Base-by-base conservation (phyloP, 2,888 invertebrate species). In the Panzeria rudis region DNA sequence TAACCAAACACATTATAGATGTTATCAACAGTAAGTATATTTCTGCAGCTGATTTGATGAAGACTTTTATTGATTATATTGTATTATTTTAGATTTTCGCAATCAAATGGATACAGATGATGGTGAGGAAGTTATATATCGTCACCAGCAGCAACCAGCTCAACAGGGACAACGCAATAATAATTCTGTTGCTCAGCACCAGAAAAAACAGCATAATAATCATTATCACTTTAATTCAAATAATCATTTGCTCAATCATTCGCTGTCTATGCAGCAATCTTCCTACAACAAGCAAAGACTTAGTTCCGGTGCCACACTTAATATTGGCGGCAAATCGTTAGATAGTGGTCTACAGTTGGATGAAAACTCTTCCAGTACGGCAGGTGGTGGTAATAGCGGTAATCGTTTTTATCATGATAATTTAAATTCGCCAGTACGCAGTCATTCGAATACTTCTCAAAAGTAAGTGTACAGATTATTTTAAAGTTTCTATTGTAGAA, bases 1-100 rank as follows among this genome's bases (percentile, higher is more conserved):
- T 97, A 2, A 97, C 97, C 8, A 96, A 96, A 89, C 97, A 97
- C 91, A 97, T 98, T 87, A 95, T 96, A 87, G 95, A 96, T 88
- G 95, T 97, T 87, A 96, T 98, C 89, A 95, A 95, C 94, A 95
- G 97, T 97, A 93, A 93, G 95, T 94, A 15, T 7, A 23, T 47
- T 41, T 25, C 13, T 0, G 8, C 15, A 29, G 8, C 0, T 29
- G 13, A 32, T 29, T 29, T 11, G 38, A 35, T 8, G 35, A 35
- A 61, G 2, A 25, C 3, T 7, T 9, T 56, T 29, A 59, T 8
- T 32, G 8, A 32, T 0, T 1, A 5, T 61, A 25, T 41, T 32
- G 0, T 13, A 25, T 17, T 25, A 3, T 41, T 69, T 11, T 11
- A 91, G 91, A 91, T 83, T 91, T 91, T 64, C 90, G 89, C 35